Conservation (phyloP, 2,113 vertebrate genomes). For the Melanerpes formicivorus region DNA sequence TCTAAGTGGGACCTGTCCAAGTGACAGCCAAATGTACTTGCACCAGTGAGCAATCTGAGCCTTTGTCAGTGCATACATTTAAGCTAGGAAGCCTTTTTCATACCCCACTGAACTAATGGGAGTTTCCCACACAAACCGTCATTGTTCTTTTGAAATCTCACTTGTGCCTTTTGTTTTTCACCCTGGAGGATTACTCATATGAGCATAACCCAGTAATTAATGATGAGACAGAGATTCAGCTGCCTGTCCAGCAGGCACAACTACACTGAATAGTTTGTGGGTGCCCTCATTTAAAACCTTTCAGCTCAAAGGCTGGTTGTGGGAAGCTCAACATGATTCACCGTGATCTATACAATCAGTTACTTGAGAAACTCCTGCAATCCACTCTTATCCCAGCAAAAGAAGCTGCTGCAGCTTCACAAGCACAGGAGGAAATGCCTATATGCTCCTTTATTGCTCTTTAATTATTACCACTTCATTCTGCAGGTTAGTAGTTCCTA, state of each 20-base stretch:
- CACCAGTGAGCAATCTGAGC: slow-evolving; percentile 48
- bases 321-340: neutral
- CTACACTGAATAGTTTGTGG: neutral
- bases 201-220: slow-evolving; percentile 58
- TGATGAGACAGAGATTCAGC: slow-evolving; percentile 16
- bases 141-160: slow-evolving; percentile 65
- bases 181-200: slow-evolving; percentile 56
- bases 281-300: neutral
- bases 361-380: neutral
- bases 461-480: neutral
- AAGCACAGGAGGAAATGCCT: neutral
- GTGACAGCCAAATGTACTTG: slow-evolving; percentile 17
- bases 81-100: neutral
- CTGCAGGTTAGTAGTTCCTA: neutral
- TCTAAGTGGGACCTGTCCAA: neutral
- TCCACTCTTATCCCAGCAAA: neutral
- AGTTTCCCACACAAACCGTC: slow-evolving; percentile 54
- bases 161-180: slow-evolving; percentile 65
- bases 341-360: neutral
- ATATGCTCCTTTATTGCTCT: neutral
- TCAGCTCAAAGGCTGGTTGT: neutral
- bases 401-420: neutral
- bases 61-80: slow-evolving; percentile 45
- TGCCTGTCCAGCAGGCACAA: neutral
- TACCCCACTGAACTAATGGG: slow-evolving; percentile 42